A percentile compares a stretch with the other conserved stretches of the same genome.
Evolutionary conservation across 2,888 invertebrate genomes (phyloP).

Genomic region (Rhagophthalmus giganteus): DNA sequence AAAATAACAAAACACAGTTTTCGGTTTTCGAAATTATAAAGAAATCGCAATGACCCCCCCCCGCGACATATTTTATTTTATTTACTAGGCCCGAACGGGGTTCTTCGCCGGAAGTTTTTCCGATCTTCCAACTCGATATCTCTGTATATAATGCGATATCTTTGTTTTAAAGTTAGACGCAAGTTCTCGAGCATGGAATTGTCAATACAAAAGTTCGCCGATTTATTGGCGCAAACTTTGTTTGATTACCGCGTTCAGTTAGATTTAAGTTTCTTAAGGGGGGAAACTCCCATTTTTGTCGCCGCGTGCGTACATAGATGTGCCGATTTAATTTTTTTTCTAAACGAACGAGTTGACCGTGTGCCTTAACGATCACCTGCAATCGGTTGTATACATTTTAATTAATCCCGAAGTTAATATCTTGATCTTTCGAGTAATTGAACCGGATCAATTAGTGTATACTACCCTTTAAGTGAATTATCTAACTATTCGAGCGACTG

Average conservation of each 20-base stretch:
- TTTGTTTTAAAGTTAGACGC: background rate
- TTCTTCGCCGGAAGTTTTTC: background rate
- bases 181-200: background rate
- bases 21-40: background rate
- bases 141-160: background rate
- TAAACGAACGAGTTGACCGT: background rate
- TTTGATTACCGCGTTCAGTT: background rate
- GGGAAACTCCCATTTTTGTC: background rate
- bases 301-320: background rate
- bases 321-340: background rate
- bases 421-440: conserved; percentile 6
- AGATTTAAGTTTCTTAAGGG: background rate
- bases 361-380: background rate
- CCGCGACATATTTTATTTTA: background rate
- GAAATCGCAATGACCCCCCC: background rate
- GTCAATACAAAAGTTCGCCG: background rate
- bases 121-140: background rate
- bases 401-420: conserved; percentile 9
- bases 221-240: background rate
- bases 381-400: background rate
- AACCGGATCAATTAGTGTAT: conserved; percentile 8
- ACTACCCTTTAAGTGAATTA: conserved; percentile 11
- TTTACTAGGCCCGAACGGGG: background rate
- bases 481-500: conserved; percentile 1
- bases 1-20: background rate